Evolutionary conservation across 2,113 vertebrate genomes (phyloP).

Genomic region (Sylvietta virens): DNA sequence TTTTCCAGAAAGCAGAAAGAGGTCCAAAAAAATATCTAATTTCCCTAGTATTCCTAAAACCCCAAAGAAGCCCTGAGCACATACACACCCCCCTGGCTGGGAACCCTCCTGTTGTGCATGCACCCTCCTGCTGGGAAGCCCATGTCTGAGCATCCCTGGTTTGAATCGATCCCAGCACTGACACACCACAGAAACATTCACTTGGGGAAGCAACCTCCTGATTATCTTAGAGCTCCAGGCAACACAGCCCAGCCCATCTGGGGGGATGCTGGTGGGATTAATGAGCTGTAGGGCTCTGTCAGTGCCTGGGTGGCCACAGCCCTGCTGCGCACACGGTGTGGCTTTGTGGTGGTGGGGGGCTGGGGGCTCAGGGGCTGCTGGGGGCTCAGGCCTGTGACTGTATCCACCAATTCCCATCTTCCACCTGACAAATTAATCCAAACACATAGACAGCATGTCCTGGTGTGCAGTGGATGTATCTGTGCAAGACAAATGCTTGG

Average conservation of each 20-base stretch:
- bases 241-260: neutral
- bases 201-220: neutral
- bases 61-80: neutral
- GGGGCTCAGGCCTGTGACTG: fast-evolving
- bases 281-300: neutral
- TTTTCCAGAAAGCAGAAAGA: neutral
- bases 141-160: neutral
- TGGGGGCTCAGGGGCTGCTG: fast-evolving
- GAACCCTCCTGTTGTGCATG: neutral
- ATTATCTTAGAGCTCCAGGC: neutral
- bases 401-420: neutral
- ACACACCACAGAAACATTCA: neutral
- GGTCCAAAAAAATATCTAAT: neutral
- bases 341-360: neutral
- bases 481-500: neutral
- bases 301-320: neutral
- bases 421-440: neutral
- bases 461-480: neutral
- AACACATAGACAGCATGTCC: neutral
- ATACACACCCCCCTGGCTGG: fast-evolving
- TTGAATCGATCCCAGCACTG: neutral
- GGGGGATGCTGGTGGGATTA: neutral
- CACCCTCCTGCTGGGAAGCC: neutral
- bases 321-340: fast-evolving
- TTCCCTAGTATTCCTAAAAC: neutral